Percentiles rank a stretch among this genome's conserved stretches.
phyloP scores from a whole-genome alignment of 2,113 vertebrate genomes.

The Ptilorrhoa leucosticta region DNA sequence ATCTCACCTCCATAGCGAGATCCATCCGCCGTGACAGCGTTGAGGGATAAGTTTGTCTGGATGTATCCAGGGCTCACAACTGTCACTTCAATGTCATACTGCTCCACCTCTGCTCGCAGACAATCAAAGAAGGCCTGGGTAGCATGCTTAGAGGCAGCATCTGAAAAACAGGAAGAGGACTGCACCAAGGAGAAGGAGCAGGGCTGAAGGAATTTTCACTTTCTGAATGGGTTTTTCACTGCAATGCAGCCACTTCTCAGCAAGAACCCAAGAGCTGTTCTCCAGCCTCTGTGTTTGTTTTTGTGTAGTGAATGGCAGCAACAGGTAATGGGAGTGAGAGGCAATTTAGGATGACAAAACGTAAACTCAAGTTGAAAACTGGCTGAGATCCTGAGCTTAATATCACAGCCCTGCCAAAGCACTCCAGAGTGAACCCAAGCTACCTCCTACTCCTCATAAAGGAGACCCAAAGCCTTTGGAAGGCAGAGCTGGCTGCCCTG shows the following conservation, averaged over 20 bases:
- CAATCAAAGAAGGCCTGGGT: conserved; percentile 97
- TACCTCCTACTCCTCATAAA: background rate
- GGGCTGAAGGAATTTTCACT: background rate
- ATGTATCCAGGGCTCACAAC: conserved; percentile 93
- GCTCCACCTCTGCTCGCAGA: conserved; percentile 86
- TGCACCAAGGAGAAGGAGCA: background rate
- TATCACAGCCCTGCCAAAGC: background rate
- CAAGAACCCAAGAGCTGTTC: background rate
- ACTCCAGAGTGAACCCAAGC: background rate
- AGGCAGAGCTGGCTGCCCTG: background rate
- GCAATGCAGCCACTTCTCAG: background rate
- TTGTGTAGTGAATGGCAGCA: background rate
- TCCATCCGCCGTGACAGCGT: conserved; percentile 86
- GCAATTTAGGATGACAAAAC: background rate
- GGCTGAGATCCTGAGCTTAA: background rate
- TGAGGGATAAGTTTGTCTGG: conserved; percentile 88
- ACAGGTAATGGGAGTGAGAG: background rate
- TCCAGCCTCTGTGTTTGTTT: background rate
- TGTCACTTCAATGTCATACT: conserved; percentile 79
- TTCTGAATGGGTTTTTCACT: background rate
- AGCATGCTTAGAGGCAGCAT: conserved; percentile 93
- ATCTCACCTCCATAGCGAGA: conserved; percentile 86
- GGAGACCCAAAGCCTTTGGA: background rate
- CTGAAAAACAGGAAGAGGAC: conserved; percentile 59
- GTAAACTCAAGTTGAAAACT: background rate